Conservation (phyloP, 1,140 invertebrate species). For the Chionoecetes opilio region DNA sequence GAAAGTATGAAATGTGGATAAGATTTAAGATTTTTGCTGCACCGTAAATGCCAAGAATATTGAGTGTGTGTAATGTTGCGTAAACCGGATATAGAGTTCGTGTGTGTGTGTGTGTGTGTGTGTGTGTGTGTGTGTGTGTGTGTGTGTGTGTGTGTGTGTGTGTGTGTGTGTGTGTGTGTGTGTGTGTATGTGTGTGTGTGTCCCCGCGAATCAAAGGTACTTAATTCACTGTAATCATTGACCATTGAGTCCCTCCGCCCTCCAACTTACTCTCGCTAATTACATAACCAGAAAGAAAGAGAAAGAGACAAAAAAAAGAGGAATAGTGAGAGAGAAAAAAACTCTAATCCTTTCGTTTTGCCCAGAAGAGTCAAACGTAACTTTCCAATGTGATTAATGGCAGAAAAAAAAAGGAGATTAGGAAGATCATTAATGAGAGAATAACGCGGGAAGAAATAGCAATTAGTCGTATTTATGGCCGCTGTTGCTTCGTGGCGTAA, state of each 20-base stretch:
- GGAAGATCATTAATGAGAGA: slow-evolving; percentile 6
- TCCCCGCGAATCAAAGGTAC: no score
- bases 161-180: no score
- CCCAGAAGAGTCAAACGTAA: neutral
- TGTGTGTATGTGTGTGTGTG: no score
- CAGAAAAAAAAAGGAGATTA: neutral
- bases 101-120: slow-evolving; percentile 31
- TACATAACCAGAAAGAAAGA: no score
- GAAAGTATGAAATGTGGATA: neutral
- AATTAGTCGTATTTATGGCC: neutral
- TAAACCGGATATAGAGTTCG: neutral
- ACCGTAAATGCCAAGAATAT: no score
- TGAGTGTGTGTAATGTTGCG: neutral
- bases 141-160: slow-evolving; percentile 5
- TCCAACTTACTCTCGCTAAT: no score
- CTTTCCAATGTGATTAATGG: neutral
- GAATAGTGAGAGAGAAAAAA: neutral
- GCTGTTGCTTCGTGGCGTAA: neutral
- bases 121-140: slow-evolving; percentile 16
- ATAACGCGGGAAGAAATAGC: neutral
- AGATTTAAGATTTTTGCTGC: no score
- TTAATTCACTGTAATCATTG: no score
- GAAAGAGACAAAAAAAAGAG: neutral
- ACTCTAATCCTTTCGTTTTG: neutral
- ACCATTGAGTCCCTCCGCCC: no score